phyloP scores from a whole-genome alignment of 2,113 vertebrate genomes.

The Choloepus hoffmanni region DNA sequence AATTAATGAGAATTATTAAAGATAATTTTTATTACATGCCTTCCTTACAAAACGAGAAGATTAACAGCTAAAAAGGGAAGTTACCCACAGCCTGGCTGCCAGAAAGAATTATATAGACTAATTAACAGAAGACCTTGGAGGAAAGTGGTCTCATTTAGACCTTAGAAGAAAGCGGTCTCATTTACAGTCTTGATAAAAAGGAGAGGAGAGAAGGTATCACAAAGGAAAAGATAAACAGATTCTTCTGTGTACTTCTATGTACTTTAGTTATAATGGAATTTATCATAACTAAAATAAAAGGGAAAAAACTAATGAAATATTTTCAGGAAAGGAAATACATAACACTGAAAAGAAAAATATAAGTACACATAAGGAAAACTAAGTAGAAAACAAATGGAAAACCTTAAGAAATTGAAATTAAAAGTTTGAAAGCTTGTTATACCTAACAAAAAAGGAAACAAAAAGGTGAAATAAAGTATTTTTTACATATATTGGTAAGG shows the following conservation, averaged over 20 bases:
- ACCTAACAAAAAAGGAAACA: not conserved
- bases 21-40: constrained; percentile 55
- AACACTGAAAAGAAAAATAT: constrained; percentile 2
- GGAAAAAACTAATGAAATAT: constrained; percentile 4
- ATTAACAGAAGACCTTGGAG: constrained; percentile 64
- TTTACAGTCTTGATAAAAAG: constrained; percentile 46
- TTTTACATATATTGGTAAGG: not conserved
- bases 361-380: not conserved
- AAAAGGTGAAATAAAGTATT: constrained; percentile 17
- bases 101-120: constrained; percentile 73
- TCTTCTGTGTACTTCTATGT: not conserved
- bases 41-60: constrained; percentile 33
- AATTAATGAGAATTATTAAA: constrained; percentile 74
- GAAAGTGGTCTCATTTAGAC: constrained; percentile 59
- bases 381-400: not conserved
- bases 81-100: constrained; percentile 56
- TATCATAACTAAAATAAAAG: not conserved
- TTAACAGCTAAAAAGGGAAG: constrained; percentile 62
- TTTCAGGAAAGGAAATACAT: constrained; percentile 23
- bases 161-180: too few relatives aligned
- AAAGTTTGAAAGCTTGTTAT: not conserved
- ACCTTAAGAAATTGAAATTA: not conserved
- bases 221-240: constrained; percentile 51
- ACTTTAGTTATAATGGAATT: constrained; percentile 34
- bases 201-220: not conserved